These are phyloP conservation scores for Pogona vitticeps DNA, from an alignment of 2,113 vertebrate species.

Conservation along the genomic window DNA sequence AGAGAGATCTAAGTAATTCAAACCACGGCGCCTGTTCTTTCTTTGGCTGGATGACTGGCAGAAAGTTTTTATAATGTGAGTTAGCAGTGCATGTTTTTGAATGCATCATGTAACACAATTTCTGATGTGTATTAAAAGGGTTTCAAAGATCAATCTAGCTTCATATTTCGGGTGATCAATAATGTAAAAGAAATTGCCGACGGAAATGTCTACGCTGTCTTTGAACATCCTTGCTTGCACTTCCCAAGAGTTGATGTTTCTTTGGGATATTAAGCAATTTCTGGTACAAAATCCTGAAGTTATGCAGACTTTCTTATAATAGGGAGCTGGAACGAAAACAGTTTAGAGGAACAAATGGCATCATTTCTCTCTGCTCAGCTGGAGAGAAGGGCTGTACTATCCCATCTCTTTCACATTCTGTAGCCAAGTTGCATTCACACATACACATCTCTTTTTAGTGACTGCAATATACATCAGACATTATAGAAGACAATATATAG, in stretches of 20 bases:
- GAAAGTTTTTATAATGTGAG: not conserved
- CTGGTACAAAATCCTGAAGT: not conserved
- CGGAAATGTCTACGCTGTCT: not conserved
- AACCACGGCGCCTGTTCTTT: not conserved
- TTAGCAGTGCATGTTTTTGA: not conserved
- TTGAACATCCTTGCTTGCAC: not conserved
- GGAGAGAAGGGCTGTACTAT: not conserved
- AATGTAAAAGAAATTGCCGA: not conserved
- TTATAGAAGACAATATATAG: not conserved
- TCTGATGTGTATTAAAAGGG: not conserved
- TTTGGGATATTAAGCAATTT: not conserved
- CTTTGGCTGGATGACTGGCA: not conserved
- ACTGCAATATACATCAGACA: not conserved
- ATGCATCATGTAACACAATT: not conserved
- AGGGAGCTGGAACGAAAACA: not conserved
- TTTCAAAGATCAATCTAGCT: not conserved
- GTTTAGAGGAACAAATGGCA: not conserved
- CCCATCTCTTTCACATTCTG: not conserved
- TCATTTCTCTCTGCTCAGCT: not conserved
- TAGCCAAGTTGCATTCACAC: not conserved
- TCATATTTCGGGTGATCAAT: not conserved
- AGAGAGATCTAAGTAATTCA: not conserved
- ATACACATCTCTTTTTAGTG: not conserved
- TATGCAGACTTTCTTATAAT: not conserved
- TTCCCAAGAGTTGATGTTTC: too few species aligned